A percentile compares a stretch with the other conserved stretches of the same genome.
These are phyloP conservation scores for Notechis scutatus DNA, from an alignment of 2,113 vertebrate species.

Conservation along the genomic window DNA sequence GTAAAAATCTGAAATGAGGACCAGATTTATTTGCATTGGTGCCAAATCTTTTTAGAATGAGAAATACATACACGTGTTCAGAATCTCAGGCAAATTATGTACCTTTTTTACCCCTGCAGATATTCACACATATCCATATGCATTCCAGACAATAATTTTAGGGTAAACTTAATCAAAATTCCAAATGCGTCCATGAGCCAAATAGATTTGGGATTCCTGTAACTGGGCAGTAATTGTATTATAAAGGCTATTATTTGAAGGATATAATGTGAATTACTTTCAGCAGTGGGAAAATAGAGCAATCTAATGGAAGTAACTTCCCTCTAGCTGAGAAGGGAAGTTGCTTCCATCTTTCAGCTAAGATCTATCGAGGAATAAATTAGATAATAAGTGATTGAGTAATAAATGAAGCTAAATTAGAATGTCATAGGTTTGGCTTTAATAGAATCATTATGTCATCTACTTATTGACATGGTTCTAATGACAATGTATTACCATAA, in stretches of 20 bases:
- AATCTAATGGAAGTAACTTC: not conserved
- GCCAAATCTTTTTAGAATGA: not conserved
- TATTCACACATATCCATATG: not conserved
- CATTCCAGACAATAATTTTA: not conserved
- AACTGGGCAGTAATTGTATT: not conserved
- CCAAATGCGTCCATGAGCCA: not conserved
- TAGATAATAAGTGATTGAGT: not conserved
- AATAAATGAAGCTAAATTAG: not conserved
- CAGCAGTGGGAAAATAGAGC: not conserved
- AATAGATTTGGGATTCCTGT: not conserved
- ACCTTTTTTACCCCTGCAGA: not conserved
- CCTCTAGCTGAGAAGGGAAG: not conserved
- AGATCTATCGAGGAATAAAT: not conserved
- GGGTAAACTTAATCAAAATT: not conserved
- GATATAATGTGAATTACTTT: not conserved
- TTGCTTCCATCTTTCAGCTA: not conserved
- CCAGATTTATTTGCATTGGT: not conserved
- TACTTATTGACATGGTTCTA: not conserved
- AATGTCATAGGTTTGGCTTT: not conserved
- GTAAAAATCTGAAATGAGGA: not conserved
- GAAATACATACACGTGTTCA: not conserved
- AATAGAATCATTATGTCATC: not conserved
- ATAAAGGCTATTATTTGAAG: constrained; percentile 19
- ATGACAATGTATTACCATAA: not conserved
- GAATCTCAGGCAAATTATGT: not conserved